These are phyloP conservation scores for Melolontha melolontha DNA, from an alignment of 2,888 invertebrate genomes.

Conservation along the genomic window DNA sequence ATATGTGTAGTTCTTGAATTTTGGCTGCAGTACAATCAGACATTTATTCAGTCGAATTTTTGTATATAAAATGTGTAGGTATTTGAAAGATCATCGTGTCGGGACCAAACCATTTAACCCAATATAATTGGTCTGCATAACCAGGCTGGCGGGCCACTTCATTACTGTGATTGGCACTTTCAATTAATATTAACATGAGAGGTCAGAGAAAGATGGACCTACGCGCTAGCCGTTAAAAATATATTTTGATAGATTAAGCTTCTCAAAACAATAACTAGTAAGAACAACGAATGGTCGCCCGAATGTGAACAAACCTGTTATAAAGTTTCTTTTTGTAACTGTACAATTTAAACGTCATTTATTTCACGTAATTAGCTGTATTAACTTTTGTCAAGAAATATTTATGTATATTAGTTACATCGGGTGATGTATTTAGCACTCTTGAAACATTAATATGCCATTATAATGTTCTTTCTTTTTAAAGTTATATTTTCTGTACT, in stretches of 20 bases:
- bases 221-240: conserved; percentile 47
- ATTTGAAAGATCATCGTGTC: conserved; percentile 38
- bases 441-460: too few species aligned
- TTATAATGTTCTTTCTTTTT: too few species aligned
- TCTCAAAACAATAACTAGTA: conserved; percentile 25
- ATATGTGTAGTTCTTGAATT: too few species aligned
- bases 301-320: too few species aligned
- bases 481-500: too few species aligned
- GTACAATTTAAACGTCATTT: conserved; percentile 32
- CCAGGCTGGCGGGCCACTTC: conserved; percentile 62
- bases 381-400: conserved; percentile 4
- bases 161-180: conserved; percentile 85
- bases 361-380: conserved; percentile 12
- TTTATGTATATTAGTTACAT: too few species aligned
- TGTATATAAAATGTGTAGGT: conserved; percentile 21
- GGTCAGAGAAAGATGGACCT: conserved; percentile 61
- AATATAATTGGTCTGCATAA: conserved; percentile 54
- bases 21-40: too few species aligned
- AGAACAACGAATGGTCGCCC: too few species aligned
- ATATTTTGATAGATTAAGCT: conserved; percentile 38
- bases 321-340: conserved; percentile 1
- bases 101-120: conserved; percentile 54
- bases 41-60: too few species aligned
- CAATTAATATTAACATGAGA: conserved; percentile 78
- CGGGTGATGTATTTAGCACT: too few species aligned